Conservation (phyloP, 2,888 invertebrate species). For the Malthinus flaveolus region DNA sequence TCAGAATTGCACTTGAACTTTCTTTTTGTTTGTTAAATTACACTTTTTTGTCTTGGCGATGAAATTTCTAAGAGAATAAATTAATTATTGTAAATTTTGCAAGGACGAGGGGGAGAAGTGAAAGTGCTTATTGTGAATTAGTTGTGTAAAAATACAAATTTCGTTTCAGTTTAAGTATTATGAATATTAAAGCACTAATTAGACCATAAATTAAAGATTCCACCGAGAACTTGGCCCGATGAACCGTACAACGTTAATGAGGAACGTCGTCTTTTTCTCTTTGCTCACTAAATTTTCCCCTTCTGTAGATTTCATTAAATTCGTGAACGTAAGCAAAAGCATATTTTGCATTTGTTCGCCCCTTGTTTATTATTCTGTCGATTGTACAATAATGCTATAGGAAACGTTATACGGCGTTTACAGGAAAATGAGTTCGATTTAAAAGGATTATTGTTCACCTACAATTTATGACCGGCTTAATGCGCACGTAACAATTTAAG, state of each 20-base stretch:
- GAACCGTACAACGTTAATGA: conserved; percentile 19
- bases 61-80: no score
- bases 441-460: conserved; percentile 31
- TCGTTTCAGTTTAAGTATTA: conserved; percentile 32
- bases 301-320: conserved; percentile 5
- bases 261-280: conserved; percentile 15
- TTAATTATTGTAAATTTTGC: no score
- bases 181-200: conserved; percentile 38
- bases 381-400: conserved; percentile 20
- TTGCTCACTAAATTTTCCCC: conserved; percentile 5
- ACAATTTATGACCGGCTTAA: conserved; percentile 20
- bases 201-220: conserved; percentile 33
- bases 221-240: conserved; percentile 16
- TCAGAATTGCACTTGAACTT: no score
- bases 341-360: conserved; percentile 14
- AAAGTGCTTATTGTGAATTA: no score
- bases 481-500: conserved; percentile 21
- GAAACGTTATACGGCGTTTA: conserved; percentile 15
- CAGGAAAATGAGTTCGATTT: conserved; percentile 26
- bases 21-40: no score
- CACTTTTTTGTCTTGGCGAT: no score
- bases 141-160: no score
- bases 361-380: conserved; percentile 21
- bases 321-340: conserved; percentile 7
- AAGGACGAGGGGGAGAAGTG: no score